Evolutionary conservation across 2,113 vertebrate genomes (phyloP), one percentile per base, ranked within the genome.

Genomic region (Halichoerus grypus): DNA sequence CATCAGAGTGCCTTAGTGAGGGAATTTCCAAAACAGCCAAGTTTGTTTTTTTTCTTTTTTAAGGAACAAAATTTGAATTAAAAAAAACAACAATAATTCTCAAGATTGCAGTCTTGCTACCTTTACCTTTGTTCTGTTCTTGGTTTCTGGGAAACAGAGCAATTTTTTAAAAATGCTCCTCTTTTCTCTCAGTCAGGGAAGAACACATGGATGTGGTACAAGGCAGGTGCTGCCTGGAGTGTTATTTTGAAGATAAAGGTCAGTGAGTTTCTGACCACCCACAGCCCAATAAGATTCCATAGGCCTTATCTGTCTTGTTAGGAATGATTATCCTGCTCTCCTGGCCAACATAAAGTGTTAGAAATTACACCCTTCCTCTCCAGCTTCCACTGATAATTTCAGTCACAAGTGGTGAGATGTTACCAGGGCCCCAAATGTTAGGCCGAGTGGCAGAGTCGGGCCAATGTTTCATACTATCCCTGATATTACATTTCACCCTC

Each of bases 1-100:
- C 8, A 9, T 65, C 22, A 91, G 93, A 59, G 26, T 2, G n/a
- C 5, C 76, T 79, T 33, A 1, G 3, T 49, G 79, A 39, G 53
- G 39, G 21, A 11, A 55, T 39, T 36, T 82, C 57, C 65, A 86
- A 63, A n/a, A 79, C 26, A 86, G 15, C 1, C 42, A 76, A 74
- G 12, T 86, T 80, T n/a, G 33, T 46, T 31, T 22, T 92, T 28
- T 31, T 33, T 92, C 65, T 59, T 22, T 39, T 88, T 76, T 63
- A 91, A 74, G 82, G 51, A 76, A 90, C 28, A 87, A 80, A 95
- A 88, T 19, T 22, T 31, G 7, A 92, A 67, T 74, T 55, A 22
- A 24, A 51, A 79, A 53, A 9, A 81, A 51, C 11, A 72, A 39
- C 11, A 53, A 18, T 6, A 72, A 76, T 21, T 83, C 61, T 57